These are phyloP conservation scores for Neopelma chrysocephalum DNA, from an alignment of 2,797 vertebrate genomes.

Conservation along the genomic window DNA sequence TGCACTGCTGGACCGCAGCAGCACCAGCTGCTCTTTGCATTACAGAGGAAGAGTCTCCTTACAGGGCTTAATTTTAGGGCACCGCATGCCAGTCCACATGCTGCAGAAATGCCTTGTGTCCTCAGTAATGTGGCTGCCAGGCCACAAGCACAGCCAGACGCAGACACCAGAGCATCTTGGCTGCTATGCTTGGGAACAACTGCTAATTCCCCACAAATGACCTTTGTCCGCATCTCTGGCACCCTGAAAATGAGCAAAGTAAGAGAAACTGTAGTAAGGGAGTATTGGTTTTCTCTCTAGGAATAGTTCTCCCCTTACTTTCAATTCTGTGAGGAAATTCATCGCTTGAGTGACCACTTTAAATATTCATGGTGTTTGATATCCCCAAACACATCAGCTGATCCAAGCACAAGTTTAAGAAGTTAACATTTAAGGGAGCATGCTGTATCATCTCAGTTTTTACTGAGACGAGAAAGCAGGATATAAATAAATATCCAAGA, in stretches of 20 bases:
- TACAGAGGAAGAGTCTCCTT: background rate
- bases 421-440: background rate
- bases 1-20: rapidly evolving
- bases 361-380: background rate
- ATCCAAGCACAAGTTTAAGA: background rate
- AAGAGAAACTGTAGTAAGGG: background rate
- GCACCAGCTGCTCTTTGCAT: background rate
- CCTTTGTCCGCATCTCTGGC: background rate
- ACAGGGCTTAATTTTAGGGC: background rate
- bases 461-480: background rate
- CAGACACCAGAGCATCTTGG: rapidly evolving
- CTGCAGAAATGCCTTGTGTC: background rate
- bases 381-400: background rate
- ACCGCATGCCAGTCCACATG: rapidly evolving
- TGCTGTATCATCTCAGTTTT: background rate
- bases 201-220: background rate
- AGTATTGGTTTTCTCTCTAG: background rate
- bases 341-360: background rate
- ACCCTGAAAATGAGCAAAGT: background rate
- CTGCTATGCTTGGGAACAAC: background rate
- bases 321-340: background rate
- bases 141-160: background rate
- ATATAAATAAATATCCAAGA: background rate
- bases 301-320: background rate
- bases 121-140: rapidly evolving